Evolutionary conservation across 2,888 invertebrate genomes (phyloP), one percentile per base, ranked within the genome.

Genomic region (Lissocephala sabroskyi): DNA sequence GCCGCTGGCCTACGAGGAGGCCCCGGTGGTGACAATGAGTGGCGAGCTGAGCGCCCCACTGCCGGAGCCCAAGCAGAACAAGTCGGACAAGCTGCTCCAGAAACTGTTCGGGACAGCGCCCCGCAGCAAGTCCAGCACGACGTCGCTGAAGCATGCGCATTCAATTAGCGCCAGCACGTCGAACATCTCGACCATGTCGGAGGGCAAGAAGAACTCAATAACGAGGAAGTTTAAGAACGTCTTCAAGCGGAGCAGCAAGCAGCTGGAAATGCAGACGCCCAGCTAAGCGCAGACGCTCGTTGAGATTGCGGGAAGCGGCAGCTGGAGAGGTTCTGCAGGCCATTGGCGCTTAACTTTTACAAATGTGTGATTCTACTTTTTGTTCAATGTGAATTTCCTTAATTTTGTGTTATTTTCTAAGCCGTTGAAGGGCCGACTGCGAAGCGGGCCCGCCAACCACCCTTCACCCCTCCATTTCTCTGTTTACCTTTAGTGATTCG

Each of bases 241-340:
- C 13, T 79, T 80, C 39, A 73, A 67, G 30, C 77, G 79, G 14
- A 79, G 79, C 53, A 70, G 57, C 44, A 64, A 51, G 37, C 77
- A 79, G 33, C 48, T 78, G 11, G 68, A 79, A 37, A 45, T 79
- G 13, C 70, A 76, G 36, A 67, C 68, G 16, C 56, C 66, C 6
- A 61, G 66, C 36, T 71, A 62, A 67, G 4, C 7, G 23, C 23
- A 7, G 3, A 23, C 7, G 41, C 28, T 49, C 17, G 17, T 30
- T 23, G 7, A 23, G 23, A 23, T 3, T 23, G 23, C 23, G n/a
- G n/a, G n/a, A n/a, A n/a, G n/a, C n/a, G n/a, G n/a, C n/a, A n/a
- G n/a, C n/a, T n/a, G n/a, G n/a, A n/a, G n/a, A n/a, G n/a, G n/a
- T n/a, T n/a, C n/a, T n/a, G n/a, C n/a, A n/a, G n/a, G n/a, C 23